Conservation (phyloP, 2,888 invertebrate species). For the Ormyrus rosae region DNA sequence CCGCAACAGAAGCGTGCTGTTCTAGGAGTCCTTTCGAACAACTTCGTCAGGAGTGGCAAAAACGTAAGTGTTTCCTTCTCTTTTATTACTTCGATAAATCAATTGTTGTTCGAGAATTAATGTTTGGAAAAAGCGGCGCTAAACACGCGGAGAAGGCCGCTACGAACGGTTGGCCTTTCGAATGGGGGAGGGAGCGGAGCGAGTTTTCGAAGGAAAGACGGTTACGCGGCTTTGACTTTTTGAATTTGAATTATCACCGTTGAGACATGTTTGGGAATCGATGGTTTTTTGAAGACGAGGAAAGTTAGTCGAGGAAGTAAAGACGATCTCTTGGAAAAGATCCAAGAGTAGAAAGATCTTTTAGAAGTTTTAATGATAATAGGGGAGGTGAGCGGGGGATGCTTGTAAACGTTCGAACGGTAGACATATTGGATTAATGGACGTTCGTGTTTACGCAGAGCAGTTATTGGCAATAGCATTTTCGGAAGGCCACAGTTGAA, state of each 20-base stretch:
- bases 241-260: constrained; percentile 45
- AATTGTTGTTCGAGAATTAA: neutral
- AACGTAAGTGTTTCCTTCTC: constrained; percentile 76
- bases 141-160: no score
- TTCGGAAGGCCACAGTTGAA: constrained; percentile 17
- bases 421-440: constrained; percentile 46
- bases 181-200: constrained; percentile 15
- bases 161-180: constrained; percentile 12
- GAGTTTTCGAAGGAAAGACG: constrained; percentile 46
- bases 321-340: no score
- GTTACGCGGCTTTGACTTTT: constrained; percentile 43
- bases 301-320: no score
- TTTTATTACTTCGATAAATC: neutral
- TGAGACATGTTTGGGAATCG: no score
- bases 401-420: constrained; percentile 20
- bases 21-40: constrained; percentile 81
- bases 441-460: constrained; percentile 21
- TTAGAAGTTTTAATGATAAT: neutral
- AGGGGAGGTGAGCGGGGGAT: constrained; percentile 10
- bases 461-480: constrained; percentile 29
- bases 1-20: constrained; percentile 79
- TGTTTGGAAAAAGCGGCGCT: neutral
- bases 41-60: constrained; percentile 78
- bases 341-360: no score
- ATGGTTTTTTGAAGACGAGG: no score